Base-by-base conservation (phyloP, 2,797 vertebrate species). In the Cuculus canorus region DNA sequence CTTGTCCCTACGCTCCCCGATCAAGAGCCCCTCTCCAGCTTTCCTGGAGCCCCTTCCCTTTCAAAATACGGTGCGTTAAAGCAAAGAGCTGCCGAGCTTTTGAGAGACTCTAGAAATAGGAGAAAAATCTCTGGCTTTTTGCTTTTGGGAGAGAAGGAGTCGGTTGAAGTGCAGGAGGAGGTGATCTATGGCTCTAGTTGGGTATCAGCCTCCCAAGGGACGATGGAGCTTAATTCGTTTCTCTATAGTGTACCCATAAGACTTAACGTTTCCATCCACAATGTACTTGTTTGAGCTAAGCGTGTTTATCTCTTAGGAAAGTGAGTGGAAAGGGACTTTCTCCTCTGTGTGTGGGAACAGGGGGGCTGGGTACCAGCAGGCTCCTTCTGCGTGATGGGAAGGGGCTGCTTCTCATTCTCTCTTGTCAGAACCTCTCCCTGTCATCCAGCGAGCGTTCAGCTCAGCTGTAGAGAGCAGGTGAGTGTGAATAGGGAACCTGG, bases 61-160 rank as follows among this genome's bases (percentile, higher is more conserved):
- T n/a, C 14, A 2, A 5, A 2, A 1, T 15, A 1, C 1, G 0
- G 6, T 10, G 5, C 1, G 7, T 43, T 25, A 4, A 23, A 64
- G 43, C 19, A 61, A 32, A 30, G 81, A 59, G 48, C 64, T 65
- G 27, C 32, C 1, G 7, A 47, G 59, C 76, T 66, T 56, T 53
- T 25, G 47, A 56, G 78, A 65, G 45, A 2, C 32, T 17, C 35
- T 14, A 7, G 52, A 52, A 78, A 69, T 4, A 69, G 52, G 56
- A 66, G 56, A 4, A 24, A 70, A 50, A 24, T 21, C n/a, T 47
- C 82, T 16, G 45, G 17, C 6, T 73, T 37, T 60, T 22, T 65
- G 23, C 77, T 45, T 19, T 45, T 57, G 66, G 45, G 76, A 50
- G 61, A 64, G 48, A 10, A 77, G 1, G 56, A 59, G n/a, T 19